phyloP scores from a whole-genome alignment of 1,140 invertebrate species.

The Hyposmocoma kahamanoa region DNA sequence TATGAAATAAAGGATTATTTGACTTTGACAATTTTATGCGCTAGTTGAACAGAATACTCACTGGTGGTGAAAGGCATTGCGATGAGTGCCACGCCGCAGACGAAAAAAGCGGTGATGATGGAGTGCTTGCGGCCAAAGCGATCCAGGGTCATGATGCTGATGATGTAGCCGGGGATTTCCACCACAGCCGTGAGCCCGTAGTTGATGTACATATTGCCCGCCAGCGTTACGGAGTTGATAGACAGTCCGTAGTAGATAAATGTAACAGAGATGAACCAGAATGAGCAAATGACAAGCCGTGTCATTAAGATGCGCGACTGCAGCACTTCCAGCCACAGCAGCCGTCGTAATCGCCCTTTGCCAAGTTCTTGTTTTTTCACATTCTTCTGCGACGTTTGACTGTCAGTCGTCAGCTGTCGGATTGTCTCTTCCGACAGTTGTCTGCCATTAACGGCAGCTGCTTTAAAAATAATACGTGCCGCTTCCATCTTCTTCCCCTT shows the following conservation, averaged over 20 bases:
- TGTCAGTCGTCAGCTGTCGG: constrained; percentile 50
- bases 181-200: constrained; percentile 79
- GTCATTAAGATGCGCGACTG: constrained; percentile 77
- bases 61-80: no score
- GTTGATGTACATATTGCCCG: constrained; percentile 80
- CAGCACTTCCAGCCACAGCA: constrained; percentile 74
- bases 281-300: constrained; percentile 79
- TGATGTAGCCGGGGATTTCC: constrained; percentile 85
- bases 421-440: constrained; percentile 72
- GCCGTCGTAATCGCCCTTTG: constrained; percentile 61
- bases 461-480: constrained; percentile 73
- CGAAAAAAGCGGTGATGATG: constrained; percentile 74
- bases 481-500: constrained; percentile 80
- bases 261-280: constrained; percentile 82
- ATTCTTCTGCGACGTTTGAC: constrained; percentile 12
- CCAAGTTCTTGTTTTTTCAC: background rate
- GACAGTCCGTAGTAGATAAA: constrained; percentile 89
- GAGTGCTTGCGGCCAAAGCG: no score
- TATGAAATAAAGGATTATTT: no score
- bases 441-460: constrained; percentile 79
- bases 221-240: constrained; percentile 84
- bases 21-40: no score
- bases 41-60: no score
- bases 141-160: no score
- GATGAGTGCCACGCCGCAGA: no score